Evolutionary conservation across 2,113 vertebrate genomes (phyloP).

Genomic region (Meriones unguiculatus): DNA sequence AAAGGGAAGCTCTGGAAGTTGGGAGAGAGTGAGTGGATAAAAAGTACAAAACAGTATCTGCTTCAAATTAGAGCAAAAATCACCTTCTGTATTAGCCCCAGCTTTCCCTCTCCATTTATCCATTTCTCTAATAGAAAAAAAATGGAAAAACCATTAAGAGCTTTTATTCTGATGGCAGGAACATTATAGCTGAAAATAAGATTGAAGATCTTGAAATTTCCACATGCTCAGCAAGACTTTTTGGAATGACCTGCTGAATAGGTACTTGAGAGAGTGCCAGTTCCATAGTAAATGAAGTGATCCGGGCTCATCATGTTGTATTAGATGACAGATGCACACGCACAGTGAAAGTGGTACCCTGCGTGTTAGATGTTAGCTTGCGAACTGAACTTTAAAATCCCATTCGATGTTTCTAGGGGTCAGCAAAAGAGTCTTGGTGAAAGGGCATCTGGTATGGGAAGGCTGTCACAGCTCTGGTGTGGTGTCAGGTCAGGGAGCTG

Average conservation of each 20-base stretch:
- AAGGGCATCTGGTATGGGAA: neutral
- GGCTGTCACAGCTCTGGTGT: neutral
- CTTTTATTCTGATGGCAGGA: constrained; percentile 70
- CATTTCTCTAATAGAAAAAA: constrained; percentile 16
- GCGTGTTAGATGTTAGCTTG: constrained; percentile 45
- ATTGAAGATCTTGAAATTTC: constrained; percentile 70
- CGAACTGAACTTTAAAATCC: constrained; percentile 70
- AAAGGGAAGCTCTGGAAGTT: neutral
- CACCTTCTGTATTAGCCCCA: neutral
- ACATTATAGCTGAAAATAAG: constrained; percentile 62
- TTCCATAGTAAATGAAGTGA: constrained; percentile 57
- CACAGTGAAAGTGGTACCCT: constrained; percentile 11
- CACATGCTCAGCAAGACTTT: constrained; percentile 60
- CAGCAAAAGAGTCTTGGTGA: neutral
- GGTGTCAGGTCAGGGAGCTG: neutral
- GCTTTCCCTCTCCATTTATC: neutral
- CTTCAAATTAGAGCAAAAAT: constrained; percentile 50
- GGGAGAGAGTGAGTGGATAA: neutral
- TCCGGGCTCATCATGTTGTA: neutral
- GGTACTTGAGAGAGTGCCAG: constrained; percentile 20
- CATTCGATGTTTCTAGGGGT: constrained; percentile 55
- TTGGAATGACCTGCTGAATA: constrained; percentile 37
- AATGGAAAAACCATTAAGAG: constrained; percentile 46
- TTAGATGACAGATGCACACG: neutral
- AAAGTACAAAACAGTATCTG: neutral